These are phyloP conservation scores for Clunio marinus DNA, from an alignment of 2,888 invertebrate species.

Conservation along the genomic window DNA sequence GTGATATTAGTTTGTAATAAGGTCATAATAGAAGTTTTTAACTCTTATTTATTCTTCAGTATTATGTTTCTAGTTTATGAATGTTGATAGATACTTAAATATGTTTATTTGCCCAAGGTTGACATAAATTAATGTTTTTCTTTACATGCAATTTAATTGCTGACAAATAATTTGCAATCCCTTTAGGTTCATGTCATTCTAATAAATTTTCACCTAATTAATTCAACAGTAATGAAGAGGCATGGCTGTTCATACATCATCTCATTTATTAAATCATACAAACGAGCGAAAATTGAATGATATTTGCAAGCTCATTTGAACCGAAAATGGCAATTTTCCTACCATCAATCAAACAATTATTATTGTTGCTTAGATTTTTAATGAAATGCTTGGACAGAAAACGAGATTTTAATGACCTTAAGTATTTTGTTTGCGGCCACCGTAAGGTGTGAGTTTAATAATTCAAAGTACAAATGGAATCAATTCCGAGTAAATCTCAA, in stretches of 20 bases:
- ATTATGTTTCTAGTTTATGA: too few relatives aligned
- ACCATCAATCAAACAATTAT: not conserved
- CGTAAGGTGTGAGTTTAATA: not conserved
- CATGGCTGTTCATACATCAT: not conserved
- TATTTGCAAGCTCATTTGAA: not conserved
- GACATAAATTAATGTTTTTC: too few relatives aligned
- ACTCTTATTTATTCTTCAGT: too few relatives aligned
- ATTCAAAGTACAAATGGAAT: not conserved
- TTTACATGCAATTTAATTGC: too few relatives aligned
- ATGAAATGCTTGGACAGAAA: not conserved
- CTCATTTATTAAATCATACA: not conserved
- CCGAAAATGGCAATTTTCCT: not conserved
- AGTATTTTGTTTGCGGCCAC: not conserved
- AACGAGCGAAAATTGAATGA: not conserved
- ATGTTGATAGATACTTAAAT: too few relatives aligned
- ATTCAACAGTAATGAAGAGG: not conserved
- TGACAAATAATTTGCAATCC: too few relatives aligned
- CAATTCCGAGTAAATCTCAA: constrained; percentile 14
- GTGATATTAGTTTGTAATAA: too few relatives aligned
- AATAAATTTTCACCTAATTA: constrained; percentile 1
- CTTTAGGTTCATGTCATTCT: not conserved
- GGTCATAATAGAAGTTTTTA: too few relatives aligned
- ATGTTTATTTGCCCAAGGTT: too few relatives aligned
- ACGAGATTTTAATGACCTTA: constrained; percentile 15
- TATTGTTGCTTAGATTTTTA: not conserved